A percentile compares a stretch with the other conserved stretches of the same genome.
Evolutionary conservation across 2,113 vertebrate species (phyloP).

Genomic region (Entomyzon cyanotis): DNA sequence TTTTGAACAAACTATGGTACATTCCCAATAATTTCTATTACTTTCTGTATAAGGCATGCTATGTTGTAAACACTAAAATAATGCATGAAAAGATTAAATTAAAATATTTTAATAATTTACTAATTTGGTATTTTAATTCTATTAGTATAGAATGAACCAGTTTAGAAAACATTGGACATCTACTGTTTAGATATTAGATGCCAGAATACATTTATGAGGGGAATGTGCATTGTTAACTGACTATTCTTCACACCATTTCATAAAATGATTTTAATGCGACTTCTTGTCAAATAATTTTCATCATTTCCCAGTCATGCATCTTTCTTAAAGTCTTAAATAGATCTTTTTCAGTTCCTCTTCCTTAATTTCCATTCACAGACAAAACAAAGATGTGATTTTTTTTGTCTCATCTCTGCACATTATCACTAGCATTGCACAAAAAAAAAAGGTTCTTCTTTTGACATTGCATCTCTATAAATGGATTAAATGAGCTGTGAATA

Average conservation of each 20-base stretch:
- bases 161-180: background rate
- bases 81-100: background rate
- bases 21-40: background rate
- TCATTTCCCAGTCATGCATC: background rate
- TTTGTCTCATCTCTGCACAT: background rate
- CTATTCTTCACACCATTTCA: background rate
- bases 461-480: constrained; percentile 32
- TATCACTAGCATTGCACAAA: background rate
- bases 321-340: background rate
- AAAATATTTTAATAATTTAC: background rate
- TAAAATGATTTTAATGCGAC: background rate
- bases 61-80: background rate
- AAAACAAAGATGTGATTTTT: background rate
- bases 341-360: background rate
- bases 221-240: background rate
- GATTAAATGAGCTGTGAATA: constrained; percentile 49
- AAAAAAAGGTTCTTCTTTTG: constrained; percentile 12
- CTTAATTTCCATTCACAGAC: background rate
- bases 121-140: no score
- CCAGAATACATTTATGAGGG: background rate
- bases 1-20: background rate
- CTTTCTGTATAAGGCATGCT: background rate
- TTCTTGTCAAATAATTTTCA: background rate
- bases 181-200: background rate
- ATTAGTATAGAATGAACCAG: background rate